These are phyloP conservation scores for human (Homo sapiens) DNA, from an alignment of 2,113 vertebrate species.

Conservation along the genomic window DNA sequence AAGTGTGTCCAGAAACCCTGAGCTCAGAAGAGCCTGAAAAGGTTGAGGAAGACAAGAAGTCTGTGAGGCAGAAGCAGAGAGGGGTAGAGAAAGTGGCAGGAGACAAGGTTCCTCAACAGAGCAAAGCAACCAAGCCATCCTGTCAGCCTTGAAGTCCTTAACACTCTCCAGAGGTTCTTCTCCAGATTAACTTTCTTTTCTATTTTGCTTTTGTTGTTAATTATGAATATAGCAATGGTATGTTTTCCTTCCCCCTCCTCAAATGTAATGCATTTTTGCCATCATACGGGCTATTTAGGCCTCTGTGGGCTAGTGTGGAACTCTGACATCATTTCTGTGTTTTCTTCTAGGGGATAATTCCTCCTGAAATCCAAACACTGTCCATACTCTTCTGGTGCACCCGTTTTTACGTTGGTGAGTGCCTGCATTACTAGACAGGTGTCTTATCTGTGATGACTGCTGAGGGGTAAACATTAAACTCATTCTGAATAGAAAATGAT, in stretches of 20 bases:
- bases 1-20: background rate
- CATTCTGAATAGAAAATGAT: background rate
- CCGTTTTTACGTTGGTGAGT: background rate
- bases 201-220: background rate
- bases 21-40: background rate
- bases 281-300: background rate
- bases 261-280: background rate
- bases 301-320: background rate
- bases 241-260: background rate
- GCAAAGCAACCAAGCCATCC: background rate
- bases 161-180: background rate
- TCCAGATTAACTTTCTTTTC: background rate
- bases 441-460: background rate
- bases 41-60: background rate
- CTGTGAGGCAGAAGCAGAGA: background rate
- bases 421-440: background rate
- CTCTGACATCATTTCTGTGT: background rate
- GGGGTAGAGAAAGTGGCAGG: no score
- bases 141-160: background rate
- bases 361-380: background rate
- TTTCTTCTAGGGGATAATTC: background rate
- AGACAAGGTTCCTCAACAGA: background rate
- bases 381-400: background rate
- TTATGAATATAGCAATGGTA: background rate
- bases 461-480: background rate